These are phyloP conservation scores for Drosophila triauraria DNA, from an alignment of 1,140 invertebrate genomes.

Conservation along the genomic window DNA sequence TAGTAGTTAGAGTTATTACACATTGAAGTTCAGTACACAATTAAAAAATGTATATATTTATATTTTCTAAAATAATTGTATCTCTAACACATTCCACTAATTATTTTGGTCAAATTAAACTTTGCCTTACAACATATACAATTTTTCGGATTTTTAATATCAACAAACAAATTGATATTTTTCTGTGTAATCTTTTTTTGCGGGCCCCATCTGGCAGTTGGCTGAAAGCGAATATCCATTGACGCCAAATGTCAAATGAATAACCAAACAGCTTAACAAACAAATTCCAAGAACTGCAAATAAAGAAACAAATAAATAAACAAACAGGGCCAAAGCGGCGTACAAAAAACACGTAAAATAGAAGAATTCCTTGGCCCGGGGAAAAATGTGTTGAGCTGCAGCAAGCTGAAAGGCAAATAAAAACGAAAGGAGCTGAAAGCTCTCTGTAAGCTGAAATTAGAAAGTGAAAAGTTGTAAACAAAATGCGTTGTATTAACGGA, in stretches of 20 bases:
- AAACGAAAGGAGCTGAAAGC: constrained; percentile 60
- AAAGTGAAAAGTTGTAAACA: constrained; percentile 82
- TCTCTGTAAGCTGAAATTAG: constrained; percentile 66
- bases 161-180: not conserved
- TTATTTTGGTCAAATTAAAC: fast-evolving
- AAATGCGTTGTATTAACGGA: constrained; percentile 79
- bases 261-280: constrained; percentile 77
- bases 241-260: constrained; percentile 67
- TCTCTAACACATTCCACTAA: not conserved
- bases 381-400: constrained; percentile 21
- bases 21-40: no score
- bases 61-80: not conserved
- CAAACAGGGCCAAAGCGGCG: constrained; percentile 33
- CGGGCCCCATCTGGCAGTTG: constrained; percentile 31
- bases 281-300: constrained; percentile 76
- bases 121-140: not conserved
- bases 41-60: not conserved
- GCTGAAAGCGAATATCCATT: constrained; percentile 32
- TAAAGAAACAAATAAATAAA: constrained; percentile 77
- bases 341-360: constrained; percentile 38
- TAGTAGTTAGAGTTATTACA: no score
- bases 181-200: not conserved
- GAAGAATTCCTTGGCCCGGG: constrained; percentile 24
- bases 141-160: not conserved
- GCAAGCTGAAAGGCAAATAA: constrained; percentile 74